Conservation (phyloP, 2,113 vertebrate genomes). For the Baryphthengus martii region DNA sequence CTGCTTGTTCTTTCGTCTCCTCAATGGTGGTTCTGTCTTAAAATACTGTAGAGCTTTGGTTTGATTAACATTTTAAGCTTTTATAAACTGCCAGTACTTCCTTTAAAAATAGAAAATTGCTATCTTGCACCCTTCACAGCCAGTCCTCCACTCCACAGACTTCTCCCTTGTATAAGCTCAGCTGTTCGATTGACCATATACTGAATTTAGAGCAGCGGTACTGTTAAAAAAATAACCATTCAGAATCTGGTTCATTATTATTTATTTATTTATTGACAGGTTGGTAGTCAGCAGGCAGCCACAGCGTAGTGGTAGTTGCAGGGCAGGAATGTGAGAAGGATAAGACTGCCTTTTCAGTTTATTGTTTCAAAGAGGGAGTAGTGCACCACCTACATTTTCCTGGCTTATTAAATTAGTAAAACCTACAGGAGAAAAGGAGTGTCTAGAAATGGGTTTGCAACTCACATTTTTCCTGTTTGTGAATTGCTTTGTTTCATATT, state of each 20-base stretch:
- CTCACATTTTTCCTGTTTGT: neutral
- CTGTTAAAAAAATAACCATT: neutral
- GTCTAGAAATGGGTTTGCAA: neutral
- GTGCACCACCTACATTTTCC: neutral
- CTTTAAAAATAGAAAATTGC: neutral
- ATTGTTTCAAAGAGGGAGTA: neutral
- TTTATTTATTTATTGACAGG: neutral
- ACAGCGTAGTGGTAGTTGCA: neutral
- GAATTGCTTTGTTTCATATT: neutral
- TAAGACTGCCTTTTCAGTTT: neutral
- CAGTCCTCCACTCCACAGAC: neutral
- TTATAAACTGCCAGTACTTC: neutral
- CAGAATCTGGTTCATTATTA: neutral
- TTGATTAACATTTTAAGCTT: conserved; percentile 17
- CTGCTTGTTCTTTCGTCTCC: neutral
- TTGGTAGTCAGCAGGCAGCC: neutral
- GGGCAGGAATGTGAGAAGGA: neutral
- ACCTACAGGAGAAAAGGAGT: neutral
- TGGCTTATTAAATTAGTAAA: neutral
- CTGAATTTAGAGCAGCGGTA: neutral
- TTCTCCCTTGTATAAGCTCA: neutral
- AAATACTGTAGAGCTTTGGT: neutral
- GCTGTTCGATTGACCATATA: neutral
- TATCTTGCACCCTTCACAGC: neutral
- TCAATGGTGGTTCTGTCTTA: neutral